Percentiles rank a stretch among this genome's conserved stretches.
phyloP scores from a whole-genome alignment of 2,113 vertebrate genomes.

The Xiphorhynchus elegans region DNA sequence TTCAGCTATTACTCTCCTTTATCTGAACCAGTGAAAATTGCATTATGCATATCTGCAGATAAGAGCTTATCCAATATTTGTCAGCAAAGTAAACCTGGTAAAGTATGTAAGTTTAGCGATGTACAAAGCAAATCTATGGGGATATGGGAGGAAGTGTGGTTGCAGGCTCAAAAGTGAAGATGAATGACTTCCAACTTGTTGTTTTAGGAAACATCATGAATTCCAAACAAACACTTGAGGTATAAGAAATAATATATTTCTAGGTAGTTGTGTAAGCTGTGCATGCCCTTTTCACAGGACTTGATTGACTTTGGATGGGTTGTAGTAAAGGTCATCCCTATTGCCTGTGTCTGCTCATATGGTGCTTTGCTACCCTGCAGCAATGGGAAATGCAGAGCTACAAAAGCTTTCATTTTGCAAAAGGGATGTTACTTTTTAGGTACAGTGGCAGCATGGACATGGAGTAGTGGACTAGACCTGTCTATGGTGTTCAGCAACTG shows the following conservation, averaged over 20 bases:
- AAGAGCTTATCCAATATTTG: neutral
- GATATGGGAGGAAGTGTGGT: neutral
- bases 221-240: neutral
- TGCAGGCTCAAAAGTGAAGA: neutral
- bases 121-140: neutral
- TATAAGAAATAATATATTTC: neutral
- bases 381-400: neutral
- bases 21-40: neutral
- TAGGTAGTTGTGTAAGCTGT: neutral
- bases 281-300: neutral
- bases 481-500: neutral
- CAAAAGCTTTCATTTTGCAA: neutral
- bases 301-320: neutral
- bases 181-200: neutral
- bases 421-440: neutral
- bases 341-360: neutral
- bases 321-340: neutral
- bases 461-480: neutral
- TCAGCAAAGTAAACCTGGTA: neutral
- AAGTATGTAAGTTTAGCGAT: neutral
- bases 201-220: neutral
- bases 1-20: neutral
- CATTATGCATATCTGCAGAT: neutral
- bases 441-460: rapidly evolving
- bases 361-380: neutral